Evolutionary conservation across 2,888 invertebrate species (phyloP).

Genomic region (Seira sanloemensis): DNA sequence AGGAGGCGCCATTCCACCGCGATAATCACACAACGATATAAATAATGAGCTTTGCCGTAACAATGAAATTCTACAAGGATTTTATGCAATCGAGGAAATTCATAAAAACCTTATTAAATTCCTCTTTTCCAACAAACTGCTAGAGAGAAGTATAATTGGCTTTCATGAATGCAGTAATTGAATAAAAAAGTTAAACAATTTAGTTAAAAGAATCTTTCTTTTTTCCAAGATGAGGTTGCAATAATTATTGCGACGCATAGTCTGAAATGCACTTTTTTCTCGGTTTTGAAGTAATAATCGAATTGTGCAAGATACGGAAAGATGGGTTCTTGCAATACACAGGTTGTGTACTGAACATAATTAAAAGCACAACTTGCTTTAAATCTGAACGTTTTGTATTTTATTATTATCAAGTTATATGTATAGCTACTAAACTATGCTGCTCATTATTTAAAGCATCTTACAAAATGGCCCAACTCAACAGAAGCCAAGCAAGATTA

Average conservation of each 20-base stretch:
- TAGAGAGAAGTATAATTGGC: not conserved
- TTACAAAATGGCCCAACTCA: too few species aligned
- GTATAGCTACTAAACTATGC: too few species aligned
- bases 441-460: slow-evolving; percentile 27
- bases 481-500: not conserved
- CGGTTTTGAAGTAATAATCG: not conserved
- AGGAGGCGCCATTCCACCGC: not conserved
- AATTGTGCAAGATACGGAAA: slow-evolving; percentile 33
- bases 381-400: not conserved
- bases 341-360: not conserved
- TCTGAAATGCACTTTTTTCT: not conserved
- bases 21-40: not conserved
- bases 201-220: not conserved
- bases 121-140: not conserved
- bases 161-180: not conserved
- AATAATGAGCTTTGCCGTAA: slow-evolving; percentile 2
- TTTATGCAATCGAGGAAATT: slow-evolving; percentile 26
- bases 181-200: not conserved
- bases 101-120: not conserved
- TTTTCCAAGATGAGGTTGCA: not conserved
- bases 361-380: not conserved
- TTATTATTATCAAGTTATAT: not conserved
- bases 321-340: slow-evolving; percentile 28
- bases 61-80: not conserved
- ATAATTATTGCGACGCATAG: not conserved